Evolutionary conservation across 2,888 invertebrate genomes (phyloP).

Genomic region (Torymus tubicola): DNA sequence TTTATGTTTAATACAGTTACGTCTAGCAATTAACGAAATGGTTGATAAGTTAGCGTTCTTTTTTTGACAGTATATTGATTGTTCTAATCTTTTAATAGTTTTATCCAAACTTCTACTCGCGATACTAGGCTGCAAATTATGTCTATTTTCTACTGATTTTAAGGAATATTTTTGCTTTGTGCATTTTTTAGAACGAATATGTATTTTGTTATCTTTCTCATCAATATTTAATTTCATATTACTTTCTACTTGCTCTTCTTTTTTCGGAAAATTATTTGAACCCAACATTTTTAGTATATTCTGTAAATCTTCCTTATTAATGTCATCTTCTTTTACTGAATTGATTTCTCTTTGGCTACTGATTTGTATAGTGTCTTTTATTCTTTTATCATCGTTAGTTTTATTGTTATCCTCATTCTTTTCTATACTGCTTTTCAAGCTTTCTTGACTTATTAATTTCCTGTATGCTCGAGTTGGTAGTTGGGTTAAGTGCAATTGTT

Average conservation of each 20-base stretch:
- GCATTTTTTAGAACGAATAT: background rate
- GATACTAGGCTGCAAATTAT: slow-evolving; percentile 16
- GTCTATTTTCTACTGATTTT: slow-evolving; percentile 2
- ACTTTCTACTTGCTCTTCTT: background rate
- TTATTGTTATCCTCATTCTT: slow-evolving; percentile 49
- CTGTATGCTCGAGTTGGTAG: slow-evolving; percentile 62
- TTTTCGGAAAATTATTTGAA: slow-evolving; percentile 61
- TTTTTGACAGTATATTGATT: slow-evolving; percentile 44
- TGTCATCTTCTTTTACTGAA: slow-evolving; percentile 58
- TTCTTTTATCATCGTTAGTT: slow-evolving; percentile 48
- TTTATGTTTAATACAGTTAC: background rate
- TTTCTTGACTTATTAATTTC: slow-evolving; percentile 41
- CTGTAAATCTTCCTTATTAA: slow-evolving; percentile 69
- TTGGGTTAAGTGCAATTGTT: slow-evolving; percentile 70
- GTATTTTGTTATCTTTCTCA: background rate
- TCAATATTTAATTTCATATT: slow-evolving; percentile 19
- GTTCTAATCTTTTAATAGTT: slow-evolving; percentile 52
- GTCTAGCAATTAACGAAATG: background rate
- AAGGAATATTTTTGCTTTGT: slow-evolving; percentile 11
- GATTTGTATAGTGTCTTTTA: slow-evolving; percentile 52
- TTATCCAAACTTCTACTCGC: slow-evolving; percentile 52
- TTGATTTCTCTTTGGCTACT: slow-evolving; percentile 47
- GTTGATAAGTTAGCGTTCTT: slow-evolving; percentile 10
- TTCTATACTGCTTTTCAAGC: slow-evolving; percentile 33
- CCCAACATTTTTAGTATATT: slow-evolving; percentile 72